Conservation (phyloP, 2,797 vertebrate species). For the Fistularia commersonii region DNA sequence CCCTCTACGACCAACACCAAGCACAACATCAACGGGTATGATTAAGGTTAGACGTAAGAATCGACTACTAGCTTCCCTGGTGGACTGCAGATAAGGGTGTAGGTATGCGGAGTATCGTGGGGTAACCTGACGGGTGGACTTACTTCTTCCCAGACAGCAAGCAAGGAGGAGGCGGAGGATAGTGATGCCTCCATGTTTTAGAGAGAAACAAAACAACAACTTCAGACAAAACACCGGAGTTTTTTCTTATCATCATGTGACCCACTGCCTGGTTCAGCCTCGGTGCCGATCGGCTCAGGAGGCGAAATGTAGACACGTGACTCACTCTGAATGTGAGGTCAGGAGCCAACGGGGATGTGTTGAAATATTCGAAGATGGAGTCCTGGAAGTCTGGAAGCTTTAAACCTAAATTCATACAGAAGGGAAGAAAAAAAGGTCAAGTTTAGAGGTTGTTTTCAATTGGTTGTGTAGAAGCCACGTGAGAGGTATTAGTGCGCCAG, state of each 20-base stretch:
- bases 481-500: too few species aligned
- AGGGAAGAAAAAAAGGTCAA: neutral
- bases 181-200: slow-evolving; percentile 73
- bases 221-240: slow-evolving; percentile 23
- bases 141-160: slow-evolving; percentile 85
- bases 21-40: too few species aligned
- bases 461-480: too few species aligned
- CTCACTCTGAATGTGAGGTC: slow-evolving; percentile 94
- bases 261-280: neutral
- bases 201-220: slow-evolving; percentile 37
- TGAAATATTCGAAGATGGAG: slow-evolving; percentile 97
- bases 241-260: slow-evolving; percentile 21
- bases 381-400: slow-evolving; percentile 95
- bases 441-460: neutral
- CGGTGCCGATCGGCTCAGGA: neutral
- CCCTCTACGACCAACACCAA: too few species aligned
- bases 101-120: slow-evolving; percentile 9
- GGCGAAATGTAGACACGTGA: neutral
- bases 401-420: slow-evolving; percentile 66
- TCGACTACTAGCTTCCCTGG: slow-evolving; percentile 1
- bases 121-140: slow-evolving; percentile 57
- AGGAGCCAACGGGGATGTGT: slow-evolving; percentile 91
- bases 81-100: slow-evolving; percentile 15
- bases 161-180: slow-evolving; percentile 80
- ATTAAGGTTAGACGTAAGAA: slow-evolving; percentile 2